Evolutionary conservation across 2,113 vertebrate species (phyloP).

Genomic region (Mesembrinibis cayennensis): DNA sequence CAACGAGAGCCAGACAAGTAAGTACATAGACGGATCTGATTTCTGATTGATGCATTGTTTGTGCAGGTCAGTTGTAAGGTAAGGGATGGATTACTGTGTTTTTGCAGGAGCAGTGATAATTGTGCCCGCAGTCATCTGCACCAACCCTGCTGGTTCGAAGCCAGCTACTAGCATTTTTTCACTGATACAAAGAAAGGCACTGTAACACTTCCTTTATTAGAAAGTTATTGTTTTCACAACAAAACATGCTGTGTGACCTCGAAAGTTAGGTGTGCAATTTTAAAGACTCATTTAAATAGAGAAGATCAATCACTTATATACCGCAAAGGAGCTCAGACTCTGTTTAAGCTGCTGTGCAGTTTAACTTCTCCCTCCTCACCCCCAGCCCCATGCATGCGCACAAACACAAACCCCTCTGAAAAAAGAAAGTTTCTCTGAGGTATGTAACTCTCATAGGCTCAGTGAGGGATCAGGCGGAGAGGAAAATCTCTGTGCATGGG

Average conservation of each 20-base stretch:
- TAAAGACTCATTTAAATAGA: not conserved
- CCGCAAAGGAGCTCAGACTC: not conserved
- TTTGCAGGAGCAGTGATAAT: conserved; percentile 14
- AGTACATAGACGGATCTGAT: conserved; percentile 20
- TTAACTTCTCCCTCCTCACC: not conserved
- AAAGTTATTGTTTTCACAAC: conserved; percentile 30
- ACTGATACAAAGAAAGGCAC: not conserved
- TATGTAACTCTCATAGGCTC: not conserved
- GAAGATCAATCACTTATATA: not conserved
- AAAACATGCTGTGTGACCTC: not conserved
- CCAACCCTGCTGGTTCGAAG: not conserved
- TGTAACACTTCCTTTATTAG: not conserved
- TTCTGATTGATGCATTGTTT: conserved; percentile 59
- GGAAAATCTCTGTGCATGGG: not conserved
- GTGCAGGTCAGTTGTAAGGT: conserved; percentile 41
- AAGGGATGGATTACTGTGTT: not conserved
- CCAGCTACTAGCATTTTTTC: not conserved
- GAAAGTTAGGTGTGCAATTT: not conserved
- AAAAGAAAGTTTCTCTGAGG: not conserved
- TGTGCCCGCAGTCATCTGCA: not conserved
- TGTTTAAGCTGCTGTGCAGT: not conserved
- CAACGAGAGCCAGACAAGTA: conserved; percentile 30
- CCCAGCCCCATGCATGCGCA: not conserved
- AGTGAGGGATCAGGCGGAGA: not conserved
- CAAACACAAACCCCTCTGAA: not conserved